Conservation (phyloP, 2,797 vertebrate genomes). For the Pitangus sulphuratus region DNA sequence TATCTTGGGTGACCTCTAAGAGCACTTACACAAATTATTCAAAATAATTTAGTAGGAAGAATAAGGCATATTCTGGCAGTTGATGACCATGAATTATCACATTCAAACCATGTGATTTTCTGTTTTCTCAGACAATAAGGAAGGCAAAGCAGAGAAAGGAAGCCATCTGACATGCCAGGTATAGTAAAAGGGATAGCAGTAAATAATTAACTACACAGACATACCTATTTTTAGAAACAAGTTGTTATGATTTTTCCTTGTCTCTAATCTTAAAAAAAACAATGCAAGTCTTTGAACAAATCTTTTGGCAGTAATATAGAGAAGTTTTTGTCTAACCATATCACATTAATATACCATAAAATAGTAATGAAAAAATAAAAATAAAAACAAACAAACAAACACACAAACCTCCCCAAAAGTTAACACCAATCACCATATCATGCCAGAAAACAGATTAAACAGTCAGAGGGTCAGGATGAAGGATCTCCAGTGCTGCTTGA, state of each 20-base stretch:
- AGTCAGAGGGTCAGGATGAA: not conserved
- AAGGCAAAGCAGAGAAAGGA: not conserved
- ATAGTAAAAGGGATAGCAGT: not conserved
- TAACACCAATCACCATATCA: not conserved
- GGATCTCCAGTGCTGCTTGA: not conserved
- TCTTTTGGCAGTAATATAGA: not conserved
- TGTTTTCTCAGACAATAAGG: not conserved
- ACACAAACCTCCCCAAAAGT: not conserved
- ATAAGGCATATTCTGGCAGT: not conserved
- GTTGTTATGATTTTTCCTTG: not conserved
- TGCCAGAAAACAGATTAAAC: not conserved
- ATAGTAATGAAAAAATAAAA: not conserved
- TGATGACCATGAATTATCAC: not conserved
- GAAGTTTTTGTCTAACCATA: constrained; percentile 28
- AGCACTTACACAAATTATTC: not conserved
- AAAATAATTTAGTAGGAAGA: not conserved
- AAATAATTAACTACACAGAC: not conserved
- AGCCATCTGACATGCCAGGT: not conserved
- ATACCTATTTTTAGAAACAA: not conserved
- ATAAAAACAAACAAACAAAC: no score
- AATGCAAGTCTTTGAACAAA: not conserved
- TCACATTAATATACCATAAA: not conserved
- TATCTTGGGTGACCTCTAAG: not conserved
- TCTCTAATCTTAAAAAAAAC: not conserved
- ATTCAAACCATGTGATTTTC: not conserved